Evolutionary conservation across 2,797 vertebrate genomes (phyloP).

Genomic region (Acanthis flammea): DNA sequence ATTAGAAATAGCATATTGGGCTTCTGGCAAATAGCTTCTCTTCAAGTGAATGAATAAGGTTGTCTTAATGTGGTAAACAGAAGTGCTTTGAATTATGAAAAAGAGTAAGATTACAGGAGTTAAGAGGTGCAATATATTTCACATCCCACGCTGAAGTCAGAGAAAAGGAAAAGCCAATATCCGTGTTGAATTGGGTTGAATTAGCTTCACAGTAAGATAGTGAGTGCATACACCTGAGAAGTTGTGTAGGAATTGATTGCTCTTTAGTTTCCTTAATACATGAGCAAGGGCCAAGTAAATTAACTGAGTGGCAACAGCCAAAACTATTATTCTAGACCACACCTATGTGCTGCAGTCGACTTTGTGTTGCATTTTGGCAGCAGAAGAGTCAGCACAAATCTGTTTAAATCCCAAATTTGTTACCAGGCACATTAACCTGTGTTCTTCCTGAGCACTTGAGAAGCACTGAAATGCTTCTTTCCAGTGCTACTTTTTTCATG

Average conservation of each 20-base stretch:
- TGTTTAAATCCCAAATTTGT: background rate
- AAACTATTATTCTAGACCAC: background rate
- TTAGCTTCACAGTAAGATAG: background rate
- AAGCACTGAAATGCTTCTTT: background rate
- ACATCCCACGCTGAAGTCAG: background rate
- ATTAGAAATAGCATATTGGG: background rate
- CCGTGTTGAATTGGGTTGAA: background rate
- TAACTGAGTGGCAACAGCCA: background rate
- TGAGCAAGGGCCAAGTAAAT: background rate
- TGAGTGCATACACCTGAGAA: background rate
- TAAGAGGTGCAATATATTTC: background rate
- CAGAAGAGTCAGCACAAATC: background rate
- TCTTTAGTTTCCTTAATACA: background rate
- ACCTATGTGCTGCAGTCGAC: accelerated
- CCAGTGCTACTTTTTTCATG: background rate
- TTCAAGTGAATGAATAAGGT: background rate
- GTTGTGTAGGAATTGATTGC: background rate
- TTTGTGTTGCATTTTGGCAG: background rate
- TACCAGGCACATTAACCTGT: accelerated
- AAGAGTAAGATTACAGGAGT: background rate
- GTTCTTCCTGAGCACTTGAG: background rate
- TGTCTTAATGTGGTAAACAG: background rate
- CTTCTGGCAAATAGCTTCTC: background rate
- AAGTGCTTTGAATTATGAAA: background rate
- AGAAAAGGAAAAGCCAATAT: background rate